Percentiles rank a stretch among this genome's conserved stretches.
Evolutionary conservation across 1,140 invertebrate genomes (phyloP).

Genomic region (Drosophila nigrodunni): DNA sequence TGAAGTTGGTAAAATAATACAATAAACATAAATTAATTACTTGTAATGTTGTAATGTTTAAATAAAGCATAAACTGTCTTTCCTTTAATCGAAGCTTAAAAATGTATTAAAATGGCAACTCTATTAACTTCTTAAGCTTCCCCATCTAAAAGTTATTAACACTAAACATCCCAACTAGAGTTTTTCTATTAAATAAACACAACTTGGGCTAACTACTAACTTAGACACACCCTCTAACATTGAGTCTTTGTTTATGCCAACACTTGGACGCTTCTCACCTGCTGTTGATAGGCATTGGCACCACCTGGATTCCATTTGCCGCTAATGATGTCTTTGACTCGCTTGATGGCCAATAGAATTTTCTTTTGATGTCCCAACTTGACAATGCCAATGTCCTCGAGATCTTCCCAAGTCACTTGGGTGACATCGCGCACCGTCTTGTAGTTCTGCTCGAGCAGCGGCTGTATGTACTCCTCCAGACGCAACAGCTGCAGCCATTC

Average conservation of each 20-base stretch:
- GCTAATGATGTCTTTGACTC: conserved; percentile 96
- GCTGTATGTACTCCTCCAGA: conserved; percentile 95
- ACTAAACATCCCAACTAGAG: no score
- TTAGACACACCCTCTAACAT: no score
- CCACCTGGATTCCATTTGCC: conserved; percentile 88
- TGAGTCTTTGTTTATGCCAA: background rate
- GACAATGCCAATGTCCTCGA: conserved; percentile 99
- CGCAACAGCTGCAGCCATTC: conserved; percentile 96
- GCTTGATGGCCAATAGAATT: conserved; percentile 97
- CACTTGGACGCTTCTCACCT: conserved; percentile 54
- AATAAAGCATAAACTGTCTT: no score
- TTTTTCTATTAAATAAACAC: no score
- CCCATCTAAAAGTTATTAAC: no score
- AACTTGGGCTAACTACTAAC: no score
- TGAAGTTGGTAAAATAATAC: no score
- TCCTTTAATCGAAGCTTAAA: no score
- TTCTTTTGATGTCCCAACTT: conserved; percentile 99
- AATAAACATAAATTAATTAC: no score
- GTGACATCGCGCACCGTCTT: conserved; percentile 95
- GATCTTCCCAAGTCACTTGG: conserved; percentile 98
- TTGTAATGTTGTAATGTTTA: no score
- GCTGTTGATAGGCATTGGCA: conserved; percentile 79
- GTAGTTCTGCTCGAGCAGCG: conserved; percentile 96
- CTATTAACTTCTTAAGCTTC: no score
- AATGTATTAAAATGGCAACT: no score